These are phyloP conservation scores for Crotophaga sulcirostris DNA, from an alignment of 2,113 vertebrate genomes.

Conservation along the genomic window DNA sequence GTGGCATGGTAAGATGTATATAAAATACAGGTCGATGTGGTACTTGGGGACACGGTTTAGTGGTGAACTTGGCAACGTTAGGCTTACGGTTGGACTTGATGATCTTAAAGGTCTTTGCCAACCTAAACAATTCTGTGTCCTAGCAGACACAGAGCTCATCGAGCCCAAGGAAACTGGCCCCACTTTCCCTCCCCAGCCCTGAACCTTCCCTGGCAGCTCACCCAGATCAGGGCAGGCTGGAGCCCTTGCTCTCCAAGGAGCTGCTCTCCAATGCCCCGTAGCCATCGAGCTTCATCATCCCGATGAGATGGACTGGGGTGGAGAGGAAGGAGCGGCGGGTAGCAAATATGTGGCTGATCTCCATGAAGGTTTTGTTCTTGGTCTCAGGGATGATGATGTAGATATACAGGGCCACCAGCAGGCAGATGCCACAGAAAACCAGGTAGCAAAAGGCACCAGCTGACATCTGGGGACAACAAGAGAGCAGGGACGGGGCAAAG, in stretches of 20 bases:
- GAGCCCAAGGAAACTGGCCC: background rate
- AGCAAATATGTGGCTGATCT: conserved; percentile 87
- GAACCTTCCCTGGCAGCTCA: background rate
- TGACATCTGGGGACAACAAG: conserved; percentile 70
- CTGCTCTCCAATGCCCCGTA: conserved; percentile 80
- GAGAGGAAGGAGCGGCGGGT: conserved; percentile 26
- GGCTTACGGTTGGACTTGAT: too few species aligned
- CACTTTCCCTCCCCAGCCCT: background rate
- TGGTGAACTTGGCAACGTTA: too few species aligned
- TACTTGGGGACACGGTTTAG: too few species aligned
- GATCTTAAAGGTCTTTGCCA: too few species aligned
- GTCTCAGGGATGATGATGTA: conserved; percentile 86
- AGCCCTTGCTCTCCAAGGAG: background rate
- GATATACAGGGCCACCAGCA: conserved; percentile 80
- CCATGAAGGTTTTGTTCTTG: conserved; percentile 90
- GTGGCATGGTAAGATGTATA: background rate
- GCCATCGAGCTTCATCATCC: conserved; percentile 71
- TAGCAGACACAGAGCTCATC: background rate
- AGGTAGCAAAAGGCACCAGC: conserved; percentile 86
- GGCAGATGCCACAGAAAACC: conserved; percentile 83
- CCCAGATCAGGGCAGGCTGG: background rate
- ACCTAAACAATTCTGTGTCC: background rate
- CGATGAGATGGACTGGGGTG: conserved; percentile 33
- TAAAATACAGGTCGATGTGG: too few species aligned
- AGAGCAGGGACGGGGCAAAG: background rate